Base-by-base conservation (phyloP, 2,797 vertebrate species). In the Sandelia bainsii region DNA sequence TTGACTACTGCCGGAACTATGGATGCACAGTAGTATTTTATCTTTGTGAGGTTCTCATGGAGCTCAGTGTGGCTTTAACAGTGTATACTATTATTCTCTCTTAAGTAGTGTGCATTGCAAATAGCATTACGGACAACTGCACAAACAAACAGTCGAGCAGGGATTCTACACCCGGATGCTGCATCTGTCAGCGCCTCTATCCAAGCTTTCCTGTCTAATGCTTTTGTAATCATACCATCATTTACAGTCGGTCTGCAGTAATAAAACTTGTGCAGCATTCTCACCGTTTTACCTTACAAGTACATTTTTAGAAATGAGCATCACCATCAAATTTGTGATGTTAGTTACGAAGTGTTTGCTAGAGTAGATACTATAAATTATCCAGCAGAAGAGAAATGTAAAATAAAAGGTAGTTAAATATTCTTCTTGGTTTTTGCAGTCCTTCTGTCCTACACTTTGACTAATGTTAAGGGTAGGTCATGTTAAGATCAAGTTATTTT, bases 341-440 rank as follows among this genome's bases (percentile, higher is more conserved):
- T 12, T 29, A 32, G 44, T 59, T 19, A 61, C 23, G 37, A 46
- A 50, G 37, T 25, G 44, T 46, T n/a, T 40, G 4, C 3, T 5
- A 14, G 45, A 39, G 12, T 32, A 37, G 44, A 56, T 8, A 16
- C 34, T 59, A n/a, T 70, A 40, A 54, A 25, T 74, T 19, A 42
- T 16, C 57, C 22, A 60, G 29, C 29, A 14, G 34, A 51, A 39
- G 50, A 20, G 59, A 40, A 23, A 62, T 66, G 69, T 49, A 5
- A 59, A 56, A 62, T n/a, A n/a, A n/a, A 72, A 37, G 68, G 52
- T 56, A 69, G 71, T 54, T 72, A 37, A 50, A 5, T 23, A 20
- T 45, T 54, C 39, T 14, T 57, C 14, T 20, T 29, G 22, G 44
- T 2, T 54, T 70, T 63, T n/a, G n/a, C n/a, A 22, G 53, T 25